Evolutionary conservation across 2,797 vertebrate species (phyloP).

Genomic region (Coranthus polyacanthus): DNA sequence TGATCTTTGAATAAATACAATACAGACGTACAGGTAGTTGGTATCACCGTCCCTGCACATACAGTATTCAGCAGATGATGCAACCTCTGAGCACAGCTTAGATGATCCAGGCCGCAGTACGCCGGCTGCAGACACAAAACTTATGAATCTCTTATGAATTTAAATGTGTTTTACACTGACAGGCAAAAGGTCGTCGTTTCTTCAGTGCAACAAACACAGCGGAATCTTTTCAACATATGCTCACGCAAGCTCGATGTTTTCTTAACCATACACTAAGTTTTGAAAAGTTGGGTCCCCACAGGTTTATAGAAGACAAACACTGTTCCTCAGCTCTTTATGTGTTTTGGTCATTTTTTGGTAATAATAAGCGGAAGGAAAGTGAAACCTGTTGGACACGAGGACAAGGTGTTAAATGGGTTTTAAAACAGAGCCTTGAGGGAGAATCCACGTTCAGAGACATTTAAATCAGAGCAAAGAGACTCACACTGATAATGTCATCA

Average conservation of each 20-base stretch:
- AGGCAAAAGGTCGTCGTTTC: not conserved
- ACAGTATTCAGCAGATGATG: conserved; percentile 46
- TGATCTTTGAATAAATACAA: conserved; percentile 57
- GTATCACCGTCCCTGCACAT: conserved; percentile 39
- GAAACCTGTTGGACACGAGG: not conserved
- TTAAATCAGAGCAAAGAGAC: not conserved
- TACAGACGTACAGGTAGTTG: conserved; percentile 9
- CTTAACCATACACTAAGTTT: not conserved
- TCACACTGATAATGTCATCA: conserved; percentile 1
- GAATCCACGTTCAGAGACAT: not conserved
- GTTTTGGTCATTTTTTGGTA: no score
- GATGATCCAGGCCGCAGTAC: conserved; percentile 42
- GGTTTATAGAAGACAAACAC: not conserved
- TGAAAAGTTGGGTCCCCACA: not conserved
- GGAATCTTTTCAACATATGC: conserved; percentile 1
- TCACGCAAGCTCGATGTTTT: no score
- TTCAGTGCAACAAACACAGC: conserved; percentile 5
- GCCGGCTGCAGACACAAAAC: conserved; percentile 19
- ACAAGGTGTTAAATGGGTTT: not conserved
- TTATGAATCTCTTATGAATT: conserved; percentile 24
- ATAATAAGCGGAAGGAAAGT: not conserved
- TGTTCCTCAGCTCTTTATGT: no score
- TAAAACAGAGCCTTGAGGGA: not conserved
- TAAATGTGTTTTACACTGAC: conserved; percentile 24
- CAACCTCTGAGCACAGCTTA: conserved; percentile 48